Percentiles rank a stretch among this genome's conserved stretches.
Conservation (phyloP, 2,888 invertebrate species). For the Mimumesa dahlbomi region DNA sequence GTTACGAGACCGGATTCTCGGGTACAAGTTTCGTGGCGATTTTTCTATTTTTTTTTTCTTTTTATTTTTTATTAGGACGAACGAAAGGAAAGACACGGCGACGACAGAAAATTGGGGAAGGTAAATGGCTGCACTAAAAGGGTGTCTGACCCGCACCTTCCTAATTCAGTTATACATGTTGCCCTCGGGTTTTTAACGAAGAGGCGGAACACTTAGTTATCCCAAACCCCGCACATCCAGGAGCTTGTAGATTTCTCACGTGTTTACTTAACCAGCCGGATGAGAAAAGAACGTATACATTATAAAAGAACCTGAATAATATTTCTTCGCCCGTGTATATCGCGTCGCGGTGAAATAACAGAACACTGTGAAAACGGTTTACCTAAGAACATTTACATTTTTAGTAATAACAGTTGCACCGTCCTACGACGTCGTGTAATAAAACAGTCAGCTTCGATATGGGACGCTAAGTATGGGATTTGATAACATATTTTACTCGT, state of each 20-base stretch:
- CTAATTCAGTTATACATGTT: conserved; percentile 64
- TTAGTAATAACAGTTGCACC: no score
- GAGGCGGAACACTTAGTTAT: conserved; percentile 60
- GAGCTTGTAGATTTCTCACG: conserved; percentile 34
- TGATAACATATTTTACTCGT: no score
- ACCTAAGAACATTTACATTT: no score
- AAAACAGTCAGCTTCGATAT: no score
- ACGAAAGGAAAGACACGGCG: conserved; percentile 20
- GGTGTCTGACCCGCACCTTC: conserved; percentile 54
- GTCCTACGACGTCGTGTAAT: no score
- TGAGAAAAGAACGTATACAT: conserved; percentile 23
- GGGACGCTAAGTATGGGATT: no score
- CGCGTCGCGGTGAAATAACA: no score
- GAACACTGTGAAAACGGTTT: no score
- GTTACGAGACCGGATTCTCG: neutral
- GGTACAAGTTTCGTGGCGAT: neutral
- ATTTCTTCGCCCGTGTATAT: neutral
- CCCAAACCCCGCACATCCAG: conserved; percentile 30
- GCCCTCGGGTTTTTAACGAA: conserved; percentile 64
- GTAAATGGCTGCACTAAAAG: conserved; percentile 65
- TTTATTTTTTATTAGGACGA: conserved; percentile 15
- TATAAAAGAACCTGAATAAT: no score
- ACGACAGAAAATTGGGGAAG: conserved; percentile 50
- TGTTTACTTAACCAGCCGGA: conserved; percentile 40
- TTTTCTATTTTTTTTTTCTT: no score